Evolutionary conservation across 2,113 vertebrate genomes (phyloP), one percentile per base, ranked within the genome.

Genomic region (Elgaria multicarinata): DNA sequence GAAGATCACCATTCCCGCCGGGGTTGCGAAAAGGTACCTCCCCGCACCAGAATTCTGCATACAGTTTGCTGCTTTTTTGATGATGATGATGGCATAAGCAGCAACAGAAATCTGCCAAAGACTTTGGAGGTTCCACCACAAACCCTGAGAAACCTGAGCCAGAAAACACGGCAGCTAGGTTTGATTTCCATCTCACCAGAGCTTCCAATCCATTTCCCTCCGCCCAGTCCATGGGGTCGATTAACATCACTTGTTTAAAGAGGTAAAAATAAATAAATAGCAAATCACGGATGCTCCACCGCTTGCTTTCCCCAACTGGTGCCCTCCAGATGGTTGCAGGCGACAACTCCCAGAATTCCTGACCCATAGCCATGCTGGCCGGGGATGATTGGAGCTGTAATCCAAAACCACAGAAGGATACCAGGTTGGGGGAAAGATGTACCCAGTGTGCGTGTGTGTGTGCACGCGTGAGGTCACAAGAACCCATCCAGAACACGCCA

Each of bases 281-380:
- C 2, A 46, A 8, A 31, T 31, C 12, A 12, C 1, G 14, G 7
- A 67, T 28, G 24, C 0, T 66, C 13, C 3, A 3, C 5, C 2
- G 53, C n/a, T 58, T 8, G 18, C 3, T 39, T 53, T 12, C 50
- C 50, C 50, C 50, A 53, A 53, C 50, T 12, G 50, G 50, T 12
- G 50, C 9, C 50, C 50, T 53, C 50, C 50, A 53, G 50, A 53
- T 53, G 50, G 7, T 53, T 53, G 50, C 7, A 8, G 58, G 22
- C 18, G 5, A 62, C 58, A 62, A 20, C 58, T 62, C 16, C 58
- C 58, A 62, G 50, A 53, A 53, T 53, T 53, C 50, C 9, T 53
- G 50, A 53, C 50, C 4, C 50, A 10, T 53, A 53, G 50, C 50
- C 50, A 12, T 53, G 50, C 50, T 9, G 50, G 50, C 10, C 12